Conservation (phyloP, 2,888 invertebrate species). For the Theodoxus fluviatilis region DNA sequence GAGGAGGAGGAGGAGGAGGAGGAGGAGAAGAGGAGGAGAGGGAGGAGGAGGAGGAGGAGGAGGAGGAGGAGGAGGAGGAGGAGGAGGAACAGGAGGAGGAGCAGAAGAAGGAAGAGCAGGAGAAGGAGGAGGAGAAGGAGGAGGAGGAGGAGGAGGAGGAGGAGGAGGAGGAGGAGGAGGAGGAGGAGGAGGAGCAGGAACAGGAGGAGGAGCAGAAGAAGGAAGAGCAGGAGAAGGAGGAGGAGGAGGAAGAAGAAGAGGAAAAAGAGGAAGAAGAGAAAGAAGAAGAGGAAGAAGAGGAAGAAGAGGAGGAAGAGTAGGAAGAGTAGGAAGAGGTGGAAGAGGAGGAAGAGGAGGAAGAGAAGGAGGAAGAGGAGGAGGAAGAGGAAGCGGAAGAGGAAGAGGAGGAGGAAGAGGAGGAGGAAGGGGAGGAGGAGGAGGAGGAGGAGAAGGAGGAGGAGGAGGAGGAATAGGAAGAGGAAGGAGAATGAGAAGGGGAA, state of each 20-base stretch:
- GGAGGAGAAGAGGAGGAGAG: not conserved
- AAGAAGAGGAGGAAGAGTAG: not conserved
- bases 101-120: no score
- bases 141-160: no score
- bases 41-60: not conserved
- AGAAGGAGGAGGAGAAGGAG: no score
- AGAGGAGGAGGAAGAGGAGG: not conserved
- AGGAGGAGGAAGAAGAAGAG: not conserved
- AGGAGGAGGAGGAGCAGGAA: no score
- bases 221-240: not conserved
- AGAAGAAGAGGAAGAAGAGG: not conserved
- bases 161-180: no score
- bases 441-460: not conserved
- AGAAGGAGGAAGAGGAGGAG: not conserved
- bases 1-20: not conserved
- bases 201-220: constrained; percentile 34
- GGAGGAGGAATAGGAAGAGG: not conserved
- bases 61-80: not conserved
- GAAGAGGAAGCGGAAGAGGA: not conserved
- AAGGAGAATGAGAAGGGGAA: not conserved
- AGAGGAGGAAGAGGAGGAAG: not conserved
- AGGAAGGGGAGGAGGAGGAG: not conserved
- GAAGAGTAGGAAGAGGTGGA: not conserved
- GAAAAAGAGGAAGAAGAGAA: not conserved
- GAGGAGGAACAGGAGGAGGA: no score